A percentile compares a stretch with the other conserved stretches of the same genome.
These are phyloP conservation scores for Timandra comae DNA, from an alignment of 2,888 invertebrate species.

Conservation along the genomic window DNA sequence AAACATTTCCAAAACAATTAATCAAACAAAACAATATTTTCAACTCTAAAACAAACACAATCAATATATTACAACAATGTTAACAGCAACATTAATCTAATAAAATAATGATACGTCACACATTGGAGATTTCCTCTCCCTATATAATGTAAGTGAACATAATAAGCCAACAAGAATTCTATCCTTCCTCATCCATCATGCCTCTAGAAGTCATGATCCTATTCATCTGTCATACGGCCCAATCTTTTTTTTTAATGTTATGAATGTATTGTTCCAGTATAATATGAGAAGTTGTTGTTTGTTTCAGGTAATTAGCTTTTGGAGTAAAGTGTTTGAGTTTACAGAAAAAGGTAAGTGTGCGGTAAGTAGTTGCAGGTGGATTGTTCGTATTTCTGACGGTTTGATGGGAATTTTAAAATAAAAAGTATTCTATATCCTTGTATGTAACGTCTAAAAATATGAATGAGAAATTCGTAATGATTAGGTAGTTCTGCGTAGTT, in stretches of 20 bases:
- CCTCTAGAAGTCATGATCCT: conserved; percentile 37
- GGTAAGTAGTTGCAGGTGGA: no score
- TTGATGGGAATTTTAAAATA: no score
- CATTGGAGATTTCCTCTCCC: conserved; percentile 48
- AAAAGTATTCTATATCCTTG: no score
- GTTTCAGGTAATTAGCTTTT: conserved; percentile 17
- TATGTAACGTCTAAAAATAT: no score
- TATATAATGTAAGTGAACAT: conserved; percentile 49
- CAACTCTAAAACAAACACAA: conserved; percentile 1
- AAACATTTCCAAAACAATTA: conserved; percentile 5
- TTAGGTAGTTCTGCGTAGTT: no score
- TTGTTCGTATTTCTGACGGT: no score
- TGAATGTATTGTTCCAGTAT: conserved; percentile 5
- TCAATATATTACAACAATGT: conserved; percentile 2
- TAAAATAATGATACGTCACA: conserved; percentile 68
- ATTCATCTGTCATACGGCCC: conserved; percentile 40
- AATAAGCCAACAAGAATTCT: conserved; percentile 67
- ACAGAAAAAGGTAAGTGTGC: no score
- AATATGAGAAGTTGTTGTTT: conserved; percentile 4
- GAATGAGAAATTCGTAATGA: no score
- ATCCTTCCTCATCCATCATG: conserved; percentile 56
- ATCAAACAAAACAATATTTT: conserved; percentile 5
- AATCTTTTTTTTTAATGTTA: conserved; percentile 16
- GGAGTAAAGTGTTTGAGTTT: no score
- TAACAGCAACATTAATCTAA: conserved; percentile 53